Evolutionary conservation across 2,888 invertebrate species (phyloP).

Genomic region (Stenodera caucasica): DNA sequence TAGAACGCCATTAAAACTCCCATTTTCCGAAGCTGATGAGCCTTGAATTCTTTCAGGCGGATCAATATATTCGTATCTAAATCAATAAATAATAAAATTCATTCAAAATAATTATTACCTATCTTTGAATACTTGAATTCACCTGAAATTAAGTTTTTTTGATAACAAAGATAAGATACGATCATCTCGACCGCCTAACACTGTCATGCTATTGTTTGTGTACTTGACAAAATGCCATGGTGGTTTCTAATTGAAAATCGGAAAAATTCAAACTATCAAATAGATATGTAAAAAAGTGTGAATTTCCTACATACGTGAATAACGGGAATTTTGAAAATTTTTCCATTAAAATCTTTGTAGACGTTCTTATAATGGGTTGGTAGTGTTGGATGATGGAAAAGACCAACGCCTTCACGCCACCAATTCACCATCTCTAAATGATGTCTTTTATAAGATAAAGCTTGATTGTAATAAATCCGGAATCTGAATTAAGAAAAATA

Average conservation of each 20-base stretch:
- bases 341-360: constrained; percentile 67
- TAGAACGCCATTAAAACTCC: constrained; percentile 71
- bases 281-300: constrained; percentile 3
- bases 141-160: constrained; percentile 70
- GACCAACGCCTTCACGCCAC: constrained; percentile 65
- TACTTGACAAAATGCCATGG: constrained; percentile 77
- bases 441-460: constrained; percentile 61
- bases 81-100: neutral
- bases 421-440: constrained; percentile 70
- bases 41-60: constrained; percentile 75
- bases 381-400: constrained; percentile 69
- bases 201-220: constrained; percentile 59
- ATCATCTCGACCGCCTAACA: constrained; percentile 73
- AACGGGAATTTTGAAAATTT: constrained; percentile 70
- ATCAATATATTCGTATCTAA: constrained; percentile 69
- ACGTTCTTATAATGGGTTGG: constrained; percentile 62
- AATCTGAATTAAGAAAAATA: constrained; percentile 56
- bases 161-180: constrained; percentile 67
- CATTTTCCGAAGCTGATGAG: constrained; percentile 64
- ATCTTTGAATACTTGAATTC: constrained; percentile 19
- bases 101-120: neutral
- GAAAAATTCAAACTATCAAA: constrained; percentile 27
- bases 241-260: constrained; percentile 57
- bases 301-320: constrained; percentile 63
- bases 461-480: constrained; percentile 74